Percentiles rank a stretch among this genome's conserved stretches.
phyloP scores from a whole-genome alignment of 2,888 invertebrate genomes.

The Scaptomyza tumidula region DNA sequence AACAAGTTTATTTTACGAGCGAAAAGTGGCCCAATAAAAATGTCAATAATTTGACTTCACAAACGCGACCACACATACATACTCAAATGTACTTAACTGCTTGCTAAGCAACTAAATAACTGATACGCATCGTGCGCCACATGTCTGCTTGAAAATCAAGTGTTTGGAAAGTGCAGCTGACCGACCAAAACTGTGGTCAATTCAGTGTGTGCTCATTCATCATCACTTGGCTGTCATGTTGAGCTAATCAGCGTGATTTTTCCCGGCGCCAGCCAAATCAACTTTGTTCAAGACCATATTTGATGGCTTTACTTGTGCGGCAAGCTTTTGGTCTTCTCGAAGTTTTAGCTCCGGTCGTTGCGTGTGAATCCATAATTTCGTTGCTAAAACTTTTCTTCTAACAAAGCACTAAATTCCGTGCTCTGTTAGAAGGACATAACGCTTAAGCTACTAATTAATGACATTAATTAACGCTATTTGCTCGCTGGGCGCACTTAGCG shows the following conservation, averaged over 20 bases:
- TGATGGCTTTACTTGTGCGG: slow-evolving; percentile 39
- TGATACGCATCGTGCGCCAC: slow-evolving; percentile 62
- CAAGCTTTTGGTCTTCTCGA: slow-evolving; percentile 8
- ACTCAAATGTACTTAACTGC: slow-evolving; percentile 11
- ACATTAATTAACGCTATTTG: slow-evolving; percentile 63
- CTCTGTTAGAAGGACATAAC: slow-evolving; percentile 53
- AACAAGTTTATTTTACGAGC: slow-evolving; percentile 66
- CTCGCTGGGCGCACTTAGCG: background rate
- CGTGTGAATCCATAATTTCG: slow-evolving; percentile 19
- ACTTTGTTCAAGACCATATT: slow-evolving; percentile 22
- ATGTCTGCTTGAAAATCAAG: slow-evolving; percentile 36
- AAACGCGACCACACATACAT: slow-evolving; percentile 1
- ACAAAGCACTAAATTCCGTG: slow-evolving; percentile 64
- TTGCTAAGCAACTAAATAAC: slow-evolving; percentile 51
- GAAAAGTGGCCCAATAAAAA: slow-evolving; percentile 66
- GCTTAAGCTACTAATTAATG: slow-evolving; percentile 58
- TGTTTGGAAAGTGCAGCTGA: slow-evolving; percentile 59
- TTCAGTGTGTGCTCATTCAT: slow-evolving; percentile 63
- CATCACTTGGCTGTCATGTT: slow-evolving; percentile 67
- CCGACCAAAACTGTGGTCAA: slow-evolving; percentile 59
- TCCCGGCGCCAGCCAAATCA: slow-evolving; percentile 54
- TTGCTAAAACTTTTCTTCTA: slow-evolving; percentile 31
- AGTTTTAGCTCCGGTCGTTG: background rate
- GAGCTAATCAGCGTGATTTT: slow-evolving; percentile 71
- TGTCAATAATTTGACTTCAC: slow-evolving; percentile 62